phyloP scores from a whole-genome alignment of 2,888 invertebrate genomes.

The Papilio protenor region DNA sequence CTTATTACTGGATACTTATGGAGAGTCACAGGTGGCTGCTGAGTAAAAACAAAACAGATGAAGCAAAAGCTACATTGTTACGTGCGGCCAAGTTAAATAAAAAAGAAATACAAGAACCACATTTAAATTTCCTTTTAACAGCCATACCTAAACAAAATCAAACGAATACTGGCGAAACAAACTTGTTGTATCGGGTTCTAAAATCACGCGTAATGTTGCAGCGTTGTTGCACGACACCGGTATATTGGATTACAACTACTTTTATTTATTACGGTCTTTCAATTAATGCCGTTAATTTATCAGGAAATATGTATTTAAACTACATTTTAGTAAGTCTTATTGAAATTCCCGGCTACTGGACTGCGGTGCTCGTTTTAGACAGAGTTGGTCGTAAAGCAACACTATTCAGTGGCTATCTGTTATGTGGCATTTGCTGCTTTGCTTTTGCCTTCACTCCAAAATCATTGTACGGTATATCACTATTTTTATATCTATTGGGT shows the following conservation, averaged over 20 bases:
- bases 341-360: conserved; percentile 89
- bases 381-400: conserved; percentile 82
- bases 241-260: conserved; percentile 91
- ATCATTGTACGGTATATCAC: conserved; percentile 61
- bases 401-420: conserved; percentile 67
- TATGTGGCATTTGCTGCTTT: conserved; percentile 81
- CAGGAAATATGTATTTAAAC: conserved; percentile 90
- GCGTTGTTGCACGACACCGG: conserved; percentile 87
- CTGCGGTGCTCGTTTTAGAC: conserved; percentile 86
- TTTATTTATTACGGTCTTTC: conserved; percentile 92
- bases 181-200: conserved; percentile 72
- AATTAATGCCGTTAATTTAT: conserved; percentile 89
- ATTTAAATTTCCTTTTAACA: conserved; percentile 68
- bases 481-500: conserved; percentile 83
- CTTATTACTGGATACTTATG: conserved; percentile 87
- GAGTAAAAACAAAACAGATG: conserved; percentile 85
- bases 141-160: conserved; percentile 62
- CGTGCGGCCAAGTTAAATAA: conserved; percentile 86
- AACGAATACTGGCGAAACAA: conserved; percentile 51
- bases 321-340: conserved; percentile 87
- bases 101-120: conserved; percentile 75
- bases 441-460: conserved; percentile 80
- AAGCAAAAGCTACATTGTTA: conserved; percentile 85
- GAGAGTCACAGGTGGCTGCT: conserved; percentile 91
- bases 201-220: conserved; percentile 82